Percentiles rank a stretch among this genome's conserved stretches.
phyloP scores from a whole-genome alignment of 2,113 vertebrate genomes.

The Corythoichthys haematopterus region DNA sequence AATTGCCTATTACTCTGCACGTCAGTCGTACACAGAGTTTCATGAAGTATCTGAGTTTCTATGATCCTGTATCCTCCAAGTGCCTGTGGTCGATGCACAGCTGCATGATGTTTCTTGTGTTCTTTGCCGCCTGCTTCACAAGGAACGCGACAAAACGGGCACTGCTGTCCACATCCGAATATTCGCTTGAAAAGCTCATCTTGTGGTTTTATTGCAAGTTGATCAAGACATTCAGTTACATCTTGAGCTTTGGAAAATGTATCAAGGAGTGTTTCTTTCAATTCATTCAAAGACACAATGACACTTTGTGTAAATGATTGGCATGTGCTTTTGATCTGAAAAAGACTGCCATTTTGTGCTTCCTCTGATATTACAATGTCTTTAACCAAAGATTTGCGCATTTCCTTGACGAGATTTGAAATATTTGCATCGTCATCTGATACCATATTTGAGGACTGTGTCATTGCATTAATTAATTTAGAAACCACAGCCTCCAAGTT shows the following conservation, averaged over 20 bases:
- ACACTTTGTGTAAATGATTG: slow-evolving; percentile 26
- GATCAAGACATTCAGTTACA: slow-evolving; percentile 19
- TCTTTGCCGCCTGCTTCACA: slow-evolving; percentile 63
- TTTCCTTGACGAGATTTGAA: slow-evolving; percentile 14
- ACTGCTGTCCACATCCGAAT: slow-evolving; percentile 65
- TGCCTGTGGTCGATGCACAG: slow-evolving; percentile 54
- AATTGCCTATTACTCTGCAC: background rate
- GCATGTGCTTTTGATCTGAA: slow-evolving; percentile 25
- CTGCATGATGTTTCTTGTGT: slow-evolving; percentile 45
- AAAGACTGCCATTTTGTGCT: slow-evolving; percentile 15
- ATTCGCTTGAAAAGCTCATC: slow-evolving; percentile 9
- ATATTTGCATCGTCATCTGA: slow-evolving; percentile 24
- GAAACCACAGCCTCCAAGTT: slow-evolving; percentile 7
- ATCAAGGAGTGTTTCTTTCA: slow-evolving; percentile 13
- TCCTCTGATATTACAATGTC: too few relatives aligned
- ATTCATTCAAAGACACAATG: background rate
- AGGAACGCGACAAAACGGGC: slow-evolving; percentile 68
- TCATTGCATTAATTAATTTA: slow-evolving; percentile 14
- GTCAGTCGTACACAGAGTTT: slow-evolving; percentile 40
- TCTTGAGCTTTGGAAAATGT: slow-evolving; percentile 20
- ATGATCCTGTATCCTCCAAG: accelerated
- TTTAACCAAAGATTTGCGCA: slow-evolving; percentile 21
- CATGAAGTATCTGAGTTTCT: accelerated
- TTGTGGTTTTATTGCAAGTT: slow-evolving; percentile 33
- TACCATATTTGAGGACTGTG: slow-evolving; percentile 6